Percentiles rank a stretch among this genome's conserved stretches.
These are phyloP conservation scores for Chironomus striatipennis DNA, from an alignment of 1,140 invertebrate genomes.

Conservation along the genomic window DNA sequence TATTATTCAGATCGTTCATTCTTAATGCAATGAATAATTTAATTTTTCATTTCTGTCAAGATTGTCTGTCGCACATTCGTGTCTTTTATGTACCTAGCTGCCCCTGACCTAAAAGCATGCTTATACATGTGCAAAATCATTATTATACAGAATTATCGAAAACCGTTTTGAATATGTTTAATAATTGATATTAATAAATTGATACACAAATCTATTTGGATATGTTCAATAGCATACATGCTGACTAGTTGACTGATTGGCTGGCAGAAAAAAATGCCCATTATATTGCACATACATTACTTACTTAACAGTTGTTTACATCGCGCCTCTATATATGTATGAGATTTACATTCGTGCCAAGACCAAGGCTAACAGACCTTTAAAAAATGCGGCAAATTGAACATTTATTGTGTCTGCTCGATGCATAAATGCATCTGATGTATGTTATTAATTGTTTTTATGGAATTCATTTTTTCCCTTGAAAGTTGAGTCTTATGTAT, in stretches of 20 bases:
- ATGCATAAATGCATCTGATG: too few relatives aligned
- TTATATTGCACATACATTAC: background rate
- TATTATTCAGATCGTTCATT: background rate
- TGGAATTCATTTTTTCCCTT: too few relatives aligned
- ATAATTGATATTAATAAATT: background rate
- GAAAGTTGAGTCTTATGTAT: too few relatives aligned
- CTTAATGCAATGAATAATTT: too few relatives aligned
- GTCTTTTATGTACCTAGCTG: background rate
- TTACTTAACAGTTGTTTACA: background rate
- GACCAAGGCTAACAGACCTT: slow-evolving; percentile 16
- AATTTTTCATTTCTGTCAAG: background rate
- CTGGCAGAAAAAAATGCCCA: background rate
- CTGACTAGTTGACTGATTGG: too few relatives aligned
- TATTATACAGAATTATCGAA: background rate
- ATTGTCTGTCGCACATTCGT: background rate
- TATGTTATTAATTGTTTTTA: too few relatives aligned
- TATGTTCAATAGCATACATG: background rate
- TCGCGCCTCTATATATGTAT: background rate
- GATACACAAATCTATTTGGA: background rate
- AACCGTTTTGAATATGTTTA: slow-evolving; percentile 2
- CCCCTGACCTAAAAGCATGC: slow-evolving; percentile 5
- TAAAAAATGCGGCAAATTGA: background rate
- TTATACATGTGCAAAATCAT: background rate
- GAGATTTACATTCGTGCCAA: slow-evolving; percentile 17
- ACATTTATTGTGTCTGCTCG: too few relatives aligned